Percentiles rank a stretch among this genome's conserved stretches.
Evolutionary conservation across 2,888 invertebrate species (phyloP).

Genomic region (Aphidius colemani): DNA sequence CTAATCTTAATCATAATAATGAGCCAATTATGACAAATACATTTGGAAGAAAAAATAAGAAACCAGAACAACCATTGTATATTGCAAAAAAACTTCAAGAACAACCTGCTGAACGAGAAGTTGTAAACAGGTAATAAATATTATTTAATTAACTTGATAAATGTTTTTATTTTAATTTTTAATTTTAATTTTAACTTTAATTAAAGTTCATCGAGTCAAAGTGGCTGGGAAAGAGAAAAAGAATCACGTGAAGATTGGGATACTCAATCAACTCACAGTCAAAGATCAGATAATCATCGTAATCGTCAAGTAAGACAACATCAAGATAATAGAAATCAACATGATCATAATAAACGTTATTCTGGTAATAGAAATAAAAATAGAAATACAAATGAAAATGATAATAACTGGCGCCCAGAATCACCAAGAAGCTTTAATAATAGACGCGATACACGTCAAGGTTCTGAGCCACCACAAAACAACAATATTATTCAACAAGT

Average conservation of each 20-base stretch:
- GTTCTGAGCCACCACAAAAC: conserved; percentile 67
- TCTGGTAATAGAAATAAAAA: conserved; percentile 41
- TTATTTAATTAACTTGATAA: too few species aligned
- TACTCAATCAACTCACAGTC: conserved; percentile 49
- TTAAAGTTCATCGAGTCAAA: conserved; percentile 18
- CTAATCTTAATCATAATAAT: conserved; percentile 31
- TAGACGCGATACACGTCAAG: conserved; percentile 55
- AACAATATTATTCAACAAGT: conserved; percentile 60
- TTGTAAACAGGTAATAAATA: conserved; percentile 47
- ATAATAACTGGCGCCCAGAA: conserved; percentile 52
- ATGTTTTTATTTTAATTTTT: conserved; percentile 13
- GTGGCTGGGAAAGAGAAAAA: conserved; percentile 38
- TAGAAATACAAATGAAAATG: conserved; percentile 48
- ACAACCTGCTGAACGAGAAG: conserved; percentile 57
- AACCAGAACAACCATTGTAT: conserved; percentile 65
- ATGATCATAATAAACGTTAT: conserved; percentile 46
- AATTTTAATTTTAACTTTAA: too few species aligned
- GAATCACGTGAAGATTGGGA: conserved; percentile 52
- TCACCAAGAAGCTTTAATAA: conserved; percentile 50
- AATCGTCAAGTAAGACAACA: conserved; percentile 35
- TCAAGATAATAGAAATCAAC: conserved; percentile 22
- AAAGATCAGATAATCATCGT: conserved; percentile 44
- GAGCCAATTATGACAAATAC: conserved; percentile 47
- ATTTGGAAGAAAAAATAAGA: conserved; percentile 57
- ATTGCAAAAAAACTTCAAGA: conserved; percentile 62